Base-by-base conservation (phyloP, 2,113 vertebrate genomes). In the Plecturocebus donacophilus region DNA sequence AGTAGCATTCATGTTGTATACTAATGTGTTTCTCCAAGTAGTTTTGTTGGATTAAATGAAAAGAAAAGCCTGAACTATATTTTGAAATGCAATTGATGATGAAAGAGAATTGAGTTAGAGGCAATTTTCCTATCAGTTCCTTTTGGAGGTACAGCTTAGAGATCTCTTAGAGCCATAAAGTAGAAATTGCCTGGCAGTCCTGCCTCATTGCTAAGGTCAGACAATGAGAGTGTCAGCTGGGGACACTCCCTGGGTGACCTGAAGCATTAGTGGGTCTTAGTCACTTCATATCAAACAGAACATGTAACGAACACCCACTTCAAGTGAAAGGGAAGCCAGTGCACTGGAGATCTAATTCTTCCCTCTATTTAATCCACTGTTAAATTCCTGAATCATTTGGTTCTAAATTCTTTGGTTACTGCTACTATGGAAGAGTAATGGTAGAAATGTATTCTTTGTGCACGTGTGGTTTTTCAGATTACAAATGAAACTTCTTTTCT, bases 381-480 rank as follows among this genome's bases (percentile, higher is more conserved):
- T 86, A 75, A 75, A 49, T 96, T 96, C 35, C 49, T 84, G 52
- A 87, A 61, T 42, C 30, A 25, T 76, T 79, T 91, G 77, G 16
- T 89, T 96, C n/a, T 95, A 66, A 93, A 91, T 93, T 90, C 71
- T 83, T 91, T 86, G 23, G 35, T 77, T 96, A 40, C 25, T 97
- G 77, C 25, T 87, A 32, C 30, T 83, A 52, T 73, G 52, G 81
- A 85, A 92, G 58, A 77, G 5, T 84, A 80, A 84, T 83, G 2
- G 19, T 86, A 82, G 42, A 82, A 84, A 73, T 3, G 9, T 87
- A 38, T 71, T 80, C 30, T 87, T 79, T 90, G 56, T 83, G 27
- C 52, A 32, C 90, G 27, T 88, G 35, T 42, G 42, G 8, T 82
- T 38, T 91, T 81, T 95, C 17, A 79, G 47, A 92, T 92, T 90